Percentiles rank a stretch among this genome's conserved stretches.
Conservation (phyloP, 2,113 vertebrate genomes). For the Numida meleagris region DNA sequence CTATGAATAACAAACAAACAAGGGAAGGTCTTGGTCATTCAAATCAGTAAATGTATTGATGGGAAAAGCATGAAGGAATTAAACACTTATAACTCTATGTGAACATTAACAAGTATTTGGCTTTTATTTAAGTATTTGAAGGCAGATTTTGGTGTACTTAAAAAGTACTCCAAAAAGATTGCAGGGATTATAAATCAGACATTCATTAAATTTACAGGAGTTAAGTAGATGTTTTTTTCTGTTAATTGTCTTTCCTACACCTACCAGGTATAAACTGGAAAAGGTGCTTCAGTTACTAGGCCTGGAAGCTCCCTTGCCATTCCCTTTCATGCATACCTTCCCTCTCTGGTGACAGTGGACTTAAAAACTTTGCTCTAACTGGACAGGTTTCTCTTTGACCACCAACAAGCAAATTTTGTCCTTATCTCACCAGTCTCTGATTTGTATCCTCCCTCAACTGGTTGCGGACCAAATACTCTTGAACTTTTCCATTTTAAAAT, state of each 20-base stretch:
- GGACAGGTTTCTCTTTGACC: neutral
- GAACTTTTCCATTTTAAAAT: neutral
- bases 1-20: conserved; percentile 71
- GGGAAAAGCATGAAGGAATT: conserved; percentile 34
- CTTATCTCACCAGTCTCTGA: neutral
- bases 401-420: neutral
- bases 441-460: neutral
- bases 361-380: neutral
- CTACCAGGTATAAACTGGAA: neutral
- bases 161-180: neutral
- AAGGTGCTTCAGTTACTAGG: neutral
- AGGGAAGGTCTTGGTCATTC: conserved; percentile 36
- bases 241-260: too few relatives aligned
- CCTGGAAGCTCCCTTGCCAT: neutral
- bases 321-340: neutral
- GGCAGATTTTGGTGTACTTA: neutral
- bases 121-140: neutral
- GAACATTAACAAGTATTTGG: neutral
- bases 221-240: too few relatives aligned
- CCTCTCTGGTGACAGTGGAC: neutral
- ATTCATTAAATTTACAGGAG: neutral
- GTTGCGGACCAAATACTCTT: neutral
- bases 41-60: conserved; percentile 38
- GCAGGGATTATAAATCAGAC: neutral
- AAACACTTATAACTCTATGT: neutral